These are phyloP conservation scores for Thunnus albacares DNA, from an alignment of 2,797 vertebrate genomes.

Conservation along the genomic window DNA sequence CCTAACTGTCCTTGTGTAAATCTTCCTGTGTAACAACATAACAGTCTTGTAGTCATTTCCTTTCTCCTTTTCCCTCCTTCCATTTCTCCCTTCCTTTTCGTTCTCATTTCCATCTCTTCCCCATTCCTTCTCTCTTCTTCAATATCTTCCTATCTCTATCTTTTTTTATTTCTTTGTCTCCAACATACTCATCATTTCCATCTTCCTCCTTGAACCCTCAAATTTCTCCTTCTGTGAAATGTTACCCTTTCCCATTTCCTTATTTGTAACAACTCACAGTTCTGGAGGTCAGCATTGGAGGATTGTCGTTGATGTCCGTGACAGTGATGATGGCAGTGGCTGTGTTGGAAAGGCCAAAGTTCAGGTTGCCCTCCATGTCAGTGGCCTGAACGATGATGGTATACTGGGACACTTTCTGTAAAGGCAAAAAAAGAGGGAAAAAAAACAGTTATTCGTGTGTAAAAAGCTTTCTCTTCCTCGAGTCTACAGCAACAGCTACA, in stretches of 20 bases:
- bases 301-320: conserved; percentile 96
- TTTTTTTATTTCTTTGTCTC: conserved; percentile 12
- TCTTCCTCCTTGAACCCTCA: conserved; percentile 22
- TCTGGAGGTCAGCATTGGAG: conserved; percentile 91
- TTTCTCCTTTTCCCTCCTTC: conserved; percentile 1
- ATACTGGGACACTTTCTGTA: conserved; percentile 96
- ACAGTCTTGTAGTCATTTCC: conserved; percentile 16
- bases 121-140: neutral
- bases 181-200: conserved; percentile 28
- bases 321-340: conserved; percentile 95
- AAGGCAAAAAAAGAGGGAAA: conserved; percentile 14
- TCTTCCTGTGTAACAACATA: conserved; percentile 33
- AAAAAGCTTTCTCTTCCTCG: conserved; percentile 32
- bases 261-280: conserved; percentile 87
- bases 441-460: conserved; percentile 58
- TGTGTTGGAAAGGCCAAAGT: conserved; percentile 96
- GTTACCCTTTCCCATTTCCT: conserved; percentile 17
- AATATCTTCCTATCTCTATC: neutral
- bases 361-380: conserved; percentile 97
- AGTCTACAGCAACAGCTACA: conserved; percentile 38
- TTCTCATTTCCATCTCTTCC: neutral
- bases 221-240: conserved; percentile 14
- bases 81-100: neutral
- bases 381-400: conserved; percentile 95
- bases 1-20: conserved; percentile 51